Evolutionary conservation across 1,140 invertebrate genomes (phyloP), one percentile per base, ranked within the genome.

Genomic region (Pogonomyrmex californicus): DNA sequence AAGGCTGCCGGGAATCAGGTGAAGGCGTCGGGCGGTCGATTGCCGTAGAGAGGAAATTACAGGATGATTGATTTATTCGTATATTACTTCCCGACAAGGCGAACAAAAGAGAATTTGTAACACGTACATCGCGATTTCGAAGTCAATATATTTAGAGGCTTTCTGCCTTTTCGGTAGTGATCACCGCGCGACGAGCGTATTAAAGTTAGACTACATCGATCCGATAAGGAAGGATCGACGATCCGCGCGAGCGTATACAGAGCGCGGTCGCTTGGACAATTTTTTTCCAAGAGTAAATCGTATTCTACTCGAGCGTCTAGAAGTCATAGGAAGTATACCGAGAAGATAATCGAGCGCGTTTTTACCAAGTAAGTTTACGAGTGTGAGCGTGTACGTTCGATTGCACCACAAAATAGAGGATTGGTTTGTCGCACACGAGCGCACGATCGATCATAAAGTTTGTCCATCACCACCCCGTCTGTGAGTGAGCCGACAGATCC

Each of bases 1-100:
- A 98, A 98, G 44, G 91, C 94, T 82, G 89, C 88, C 30, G 94
- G 91, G 47, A 94, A 93, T 68, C 93, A 95, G 82, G 91, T 96
- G 44, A 96, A 96, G 86, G 92, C 95, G 68, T 95, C 96, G 68
- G 94, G 79, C 77, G 96, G 96, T 70, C 93, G 96, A 70, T 91
- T 96, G 41, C 96, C 96, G 92, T 96, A 93, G 23, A 96, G 78
- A 63, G 60, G 56, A 9, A 10, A 68, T 47, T 33, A 33, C 47
- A 5, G 4, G 4, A 68, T 78, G 36, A 49, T 30, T 10, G 23
- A 23, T n/a, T 54, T 33, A 38, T 6, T 70, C 63, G 63, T 36
- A 36, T 51, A 49, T 77, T 33, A 56, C 41, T 58, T 44, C 12
- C 77, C 47, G 65, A n/a, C 70, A 23, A 36, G 38, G 81, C 87